Base-by-base conservation (phyloP, 2,113 vertebrate species). In the Clarias macrocephalus region DNA sequence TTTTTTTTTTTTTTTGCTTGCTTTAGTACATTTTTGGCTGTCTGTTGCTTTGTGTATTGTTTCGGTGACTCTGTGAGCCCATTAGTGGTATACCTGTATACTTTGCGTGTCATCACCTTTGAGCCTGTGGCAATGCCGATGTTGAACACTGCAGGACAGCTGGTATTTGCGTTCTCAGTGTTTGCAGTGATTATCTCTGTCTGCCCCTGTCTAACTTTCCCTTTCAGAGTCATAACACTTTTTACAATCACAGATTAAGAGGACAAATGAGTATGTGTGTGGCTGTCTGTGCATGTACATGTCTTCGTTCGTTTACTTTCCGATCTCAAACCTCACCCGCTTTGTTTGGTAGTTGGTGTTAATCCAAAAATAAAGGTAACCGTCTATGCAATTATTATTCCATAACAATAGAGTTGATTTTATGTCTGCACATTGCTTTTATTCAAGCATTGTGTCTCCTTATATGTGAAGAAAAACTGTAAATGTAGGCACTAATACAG, bases 51-150 rank as follows among this genome's bases (percentile, higher is more conserved):
- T 54, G 13, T 87, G 16, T 66, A 63, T 80, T 87, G 13, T 52
- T 30, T 70, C 6, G 16, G 75, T 68, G 52, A 57, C 5, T 76
- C 54, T 88, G 23, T 18, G 76, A 80, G 63, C 77, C 19, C 62
- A 25, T 86, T 87, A 23, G 19, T 33, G 25, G 57, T 82, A 33
- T 73, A 48, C 25, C 85, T 85, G 28, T 79, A 48, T 48, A 48
- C 83, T 88, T 77, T 86, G 80, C 87, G 37, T 25, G 85, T 88
- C 87, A 68, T 75, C 83, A 77, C 77, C 62, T 83, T 73, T 77
- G 18, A 79, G 52, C 52, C 52, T 84, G 19, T 85, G 66, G 79
- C 48, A n/a, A 23, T 76, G 37, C 59, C 33, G 59, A 42, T 73
- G 84, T 76, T 83, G 70, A 86, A 85, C 63, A 77, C 11, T 83